Conservation (phyloP, 2,888 invertebrate genomes). For the Drosophila neonasuta region DNA sequence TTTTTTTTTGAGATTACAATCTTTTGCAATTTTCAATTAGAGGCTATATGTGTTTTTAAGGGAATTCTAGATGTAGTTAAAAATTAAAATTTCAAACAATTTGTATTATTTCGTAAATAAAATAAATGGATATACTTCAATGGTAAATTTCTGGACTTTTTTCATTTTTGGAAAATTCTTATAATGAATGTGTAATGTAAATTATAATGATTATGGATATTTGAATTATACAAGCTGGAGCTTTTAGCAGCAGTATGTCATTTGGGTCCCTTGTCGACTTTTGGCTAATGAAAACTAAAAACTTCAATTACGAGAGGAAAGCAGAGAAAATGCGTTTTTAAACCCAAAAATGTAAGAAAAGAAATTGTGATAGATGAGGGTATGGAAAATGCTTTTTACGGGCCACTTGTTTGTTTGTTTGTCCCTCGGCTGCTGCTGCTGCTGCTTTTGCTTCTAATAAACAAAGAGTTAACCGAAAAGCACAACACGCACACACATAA, state of each 20-base stretch:
- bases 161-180: too few relatives aligned
- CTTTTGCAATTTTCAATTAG: too few relatives aligned
- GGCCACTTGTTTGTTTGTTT: conserved; percentile 64
- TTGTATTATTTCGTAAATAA: too few relatives aligned
- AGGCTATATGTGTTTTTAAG: too few relatives aligned
- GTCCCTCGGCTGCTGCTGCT: conserved; percentile 53
- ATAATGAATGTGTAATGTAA: not conserved
- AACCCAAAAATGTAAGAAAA: conserved; percentile 71
- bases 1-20: too few relatives aligned
- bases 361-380: conserved; percentile 80
- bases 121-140: too few relatives aligned
- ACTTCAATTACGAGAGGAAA: conserved; percentile 72
- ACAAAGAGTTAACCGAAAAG: conserved; percentile 75
- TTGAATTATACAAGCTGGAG: conserved; percentile 2
- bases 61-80: too few relatives aligned
- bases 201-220: too few relatives aligned
- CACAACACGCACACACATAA: conserved; percentile 32
- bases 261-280: conserved; percentile 48
- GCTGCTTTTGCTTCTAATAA: conserved; percentile 42
- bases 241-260: conserved; percentile 17
- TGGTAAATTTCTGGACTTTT: too few relatives aligned
- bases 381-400: conserved; percentile 69
- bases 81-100: too few relatives aligned
- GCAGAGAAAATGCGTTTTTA: conserved; percentile 71
- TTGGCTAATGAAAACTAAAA: conserved; percentile 78